Base-by-base conservation (phyloP, 1,140 invertebrate species). In the Scaptodrosophila lebanonensis region DNA sequence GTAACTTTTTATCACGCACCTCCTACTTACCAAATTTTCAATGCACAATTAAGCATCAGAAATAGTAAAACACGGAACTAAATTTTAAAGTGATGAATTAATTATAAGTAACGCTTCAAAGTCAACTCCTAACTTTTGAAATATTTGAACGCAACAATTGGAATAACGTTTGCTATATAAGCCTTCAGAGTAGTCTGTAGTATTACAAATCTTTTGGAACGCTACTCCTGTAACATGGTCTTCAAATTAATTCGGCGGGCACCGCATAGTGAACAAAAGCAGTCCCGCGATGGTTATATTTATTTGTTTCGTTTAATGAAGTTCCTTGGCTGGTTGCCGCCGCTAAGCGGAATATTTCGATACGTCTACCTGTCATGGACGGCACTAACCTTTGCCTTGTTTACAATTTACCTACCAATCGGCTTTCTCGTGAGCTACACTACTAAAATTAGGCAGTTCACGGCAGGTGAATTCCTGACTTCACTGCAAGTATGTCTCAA, bases 41-140 rank as follows among this genome's bases (percentile, higher is more conserved):
- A n/a, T n/a, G n/a, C n/a, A n/a, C n/a, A n/a, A n/a, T n/a, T n/a
- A n/a, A n/a, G n/a, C n/a, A n/a, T 67, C 72, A 76, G 72, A 72
- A 57, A 76, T 63, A 77, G 52, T 45, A 50, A 32, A 38, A 33
- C 27, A 33, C 47, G 64, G 25, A 40, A 42, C 59, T 49, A 42
- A 58, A 62, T 68, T 79, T 69, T 58, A 75, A 73, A 69, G 57
- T 79, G 38, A 79, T 82, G 82, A 68, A 73, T 79, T 79, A 30
- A 82, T 51, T 36, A 54, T 44, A 27, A 36, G 47, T 32, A 61
- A 53, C 25, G 48, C 44, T 67, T 25, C 17, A 45, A 73, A 68
- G 59, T 67, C 58, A 43, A 52, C 40, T 13, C 17, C 18, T 65
- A 75, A 75, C 65, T 71, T 76, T 76, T 54, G 27, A 39, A 66